A percentile compares a stretch with the other conserved stretches of the same genome.
These are phyloP conservation scores for Graptemys geographica DNA, from an alignment of 2,797 vertebrate species.

Conservation along the genomic window DNA sequence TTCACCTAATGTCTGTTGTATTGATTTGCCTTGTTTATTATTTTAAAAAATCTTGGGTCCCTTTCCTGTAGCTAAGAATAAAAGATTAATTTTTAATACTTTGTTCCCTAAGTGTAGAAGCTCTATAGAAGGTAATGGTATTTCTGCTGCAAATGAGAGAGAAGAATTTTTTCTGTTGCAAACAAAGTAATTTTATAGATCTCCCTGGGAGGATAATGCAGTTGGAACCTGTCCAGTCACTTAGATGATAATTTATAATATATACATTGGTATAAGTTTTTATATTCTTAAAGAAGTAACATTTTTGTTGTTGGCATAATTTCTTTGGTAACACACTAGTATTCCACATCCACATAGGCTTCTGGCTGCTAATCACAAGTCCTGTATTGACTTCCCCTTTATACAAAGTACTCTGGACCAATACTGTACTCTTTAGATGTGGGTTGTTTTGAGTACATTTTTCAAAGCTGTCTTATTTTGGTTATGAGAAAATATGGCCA, in stretches of 20 bases:
- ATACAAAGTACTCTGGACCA: neutral
- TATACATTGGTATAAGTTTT: neutral
- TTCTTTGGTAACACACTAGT: conserved; percentile 5
- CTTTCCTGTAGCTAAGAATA: neutral
- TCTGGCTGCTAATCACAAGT: conserved; percentile 21
- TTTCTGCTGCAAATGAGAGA: neutral
- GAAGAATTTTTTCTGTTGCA: neutral
- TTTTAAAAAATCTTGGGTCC: neutral
- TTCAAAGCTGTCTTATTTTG: conserved; percentile 4
- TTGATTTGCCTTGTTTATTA: neutral
- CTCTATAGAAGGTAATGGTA: neutral
- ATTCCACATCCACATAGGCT: neutral
- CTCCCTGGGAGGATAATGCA: neutral
- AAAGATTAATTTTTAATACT: neutral
- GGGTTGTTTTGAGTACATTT: neutral
- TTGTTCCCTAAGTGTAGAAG: neutral
- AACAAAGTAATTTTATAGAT: neutral
- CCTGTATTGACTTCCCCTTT: conserved; percentile 16
- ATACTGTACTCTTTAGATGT: neutral
- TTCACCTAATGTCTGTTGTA: neutral
- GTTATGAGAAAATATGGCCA: conserved; percentile 19
- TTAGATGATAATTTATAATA: neutral
- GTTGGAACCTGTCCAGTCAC: neutral
- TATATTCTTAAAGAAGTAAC: neutral
- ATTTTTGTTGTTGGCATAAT: neutral